These are phyloP conservation scores for Orchesella cincta DNA, from an alignment of 1,140 invertebrate species.

Conservation along the genomic window DNA sequence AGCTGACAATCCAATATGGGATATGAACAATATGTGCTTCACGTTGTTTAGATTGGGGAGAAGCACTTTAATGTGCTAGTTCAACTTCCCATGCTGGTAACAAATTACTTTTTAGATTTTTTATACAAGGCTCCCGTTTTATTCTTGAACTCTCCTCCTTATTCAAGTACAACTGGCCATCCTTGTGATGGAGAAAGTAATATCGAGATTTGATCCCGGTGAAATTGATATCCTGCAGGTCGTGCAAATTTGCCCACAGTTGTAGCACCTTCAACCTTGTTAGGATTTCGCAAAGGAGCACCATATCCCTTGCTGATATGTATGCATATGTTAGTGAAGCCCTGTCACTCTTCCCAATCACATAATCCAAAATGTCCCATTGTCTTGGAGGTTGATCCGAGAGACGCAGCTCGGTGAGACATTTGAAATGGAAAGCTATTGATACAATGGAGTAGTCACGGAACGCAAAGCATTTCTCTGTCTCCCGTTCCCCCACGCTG, in stretches of 20 bases:
- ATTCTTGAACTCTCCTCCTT: not conserved
- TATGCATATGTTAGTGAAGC: conserved; percentile 8
- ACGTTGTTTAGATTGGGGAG: no score
- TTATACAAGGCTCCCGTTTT: not conserved
- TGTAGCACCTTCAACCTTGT: not conserved
- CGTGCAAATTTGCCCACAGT: conserved; percentile 3
- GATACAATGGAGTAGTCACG: conserved; percentile 20
- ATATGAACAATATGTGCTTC: no score
- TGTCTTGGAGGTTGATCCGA: not conserved
- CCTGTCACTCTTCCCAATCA: not conserved
- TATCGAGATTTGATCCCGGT: not conserved
- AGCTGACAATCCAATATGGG: no score
- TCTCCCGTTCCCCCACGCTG: not conserved
- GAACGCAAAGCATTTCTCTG: not conserved
- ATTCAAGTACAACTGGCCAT: not conserved
- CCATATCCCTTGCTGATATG: conserved; percentile 8
- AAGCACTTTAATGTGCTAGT: no score
- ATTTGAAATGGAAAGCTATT: conserved; percentile 14
- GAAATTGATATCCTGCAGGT: conserved; percentile 14
- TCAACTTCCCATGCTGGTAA: no score
- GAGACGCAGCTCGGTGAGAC: not conserved
- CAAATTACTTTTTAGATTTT: conserved; percentile 13
- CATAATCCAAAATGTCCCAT: not conserved
- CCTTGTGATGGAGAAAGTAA: not conserved
- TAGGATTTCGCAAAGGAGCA: not conserved